Evolutionary conservation across 2,113 vertebrate species (phyloP).

Genomic region (Xiphophorus couchianus): DNA sequence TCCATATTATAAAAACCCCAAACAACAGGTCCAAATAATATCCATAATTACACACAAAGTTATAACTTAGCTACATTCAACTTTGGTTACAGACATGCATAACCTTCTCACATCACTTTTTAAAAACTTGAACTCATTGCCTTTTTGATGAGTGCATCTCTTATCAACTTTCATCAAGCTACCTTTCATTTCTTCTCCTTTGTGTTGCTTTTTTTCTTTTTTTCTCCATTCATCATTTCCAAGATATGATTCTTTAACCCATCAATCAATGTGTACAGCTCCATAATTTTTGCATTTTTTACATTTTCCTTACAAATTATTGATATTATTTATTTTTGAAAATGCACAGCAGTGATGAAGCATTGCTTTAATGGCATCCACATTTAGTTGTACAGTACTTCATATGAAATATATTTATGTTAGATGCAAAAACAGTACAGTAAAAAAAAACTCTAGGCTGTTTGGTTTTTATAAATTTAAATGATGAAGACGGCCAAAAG

Average conservation of each 20-base stretch:
- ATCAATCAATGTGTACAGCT: slow-evolving; percentile 9
- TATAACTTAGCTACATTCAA: background rate
- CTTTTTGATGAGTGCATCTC: slow-evolving; percentile 47
- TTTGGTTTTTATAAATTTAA: no score
- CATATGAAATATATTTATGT: no score
- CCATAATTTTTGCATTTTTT: background rate
- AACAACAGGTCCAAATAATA: background rate
- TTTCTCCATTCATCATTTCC: background rate
- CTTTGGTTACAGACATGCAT: background rate
- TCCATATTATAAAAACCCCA: background rate
- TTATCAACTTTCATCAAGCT: slow-evolving; percentile 60
- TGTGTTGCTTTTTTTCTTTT: slow-evolving; percentile 59
- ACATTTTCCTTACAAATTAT: background rate
- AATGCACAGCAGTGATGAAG: background rate
- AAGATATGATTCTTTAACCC: slow-evolving; percentile 35
- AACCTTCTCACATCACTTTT: background rate
- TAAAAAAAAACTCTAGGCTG: no score
- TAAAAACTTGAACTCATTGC: background rate
- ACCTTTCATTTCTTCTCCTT: slow-evolving; percentile 74
- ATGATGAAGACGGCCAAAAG: no score
- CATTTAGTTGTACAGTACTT: no score
- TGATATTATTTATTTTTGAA: background rate
- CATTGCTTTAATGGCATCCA: background rate
- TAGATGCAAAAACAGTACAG: no score
- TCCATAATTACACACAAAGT: no score